phyloP scores from a whole-genome alignment of 2,113 vertebrate species.

The Tupaia chinensis region DNA sequence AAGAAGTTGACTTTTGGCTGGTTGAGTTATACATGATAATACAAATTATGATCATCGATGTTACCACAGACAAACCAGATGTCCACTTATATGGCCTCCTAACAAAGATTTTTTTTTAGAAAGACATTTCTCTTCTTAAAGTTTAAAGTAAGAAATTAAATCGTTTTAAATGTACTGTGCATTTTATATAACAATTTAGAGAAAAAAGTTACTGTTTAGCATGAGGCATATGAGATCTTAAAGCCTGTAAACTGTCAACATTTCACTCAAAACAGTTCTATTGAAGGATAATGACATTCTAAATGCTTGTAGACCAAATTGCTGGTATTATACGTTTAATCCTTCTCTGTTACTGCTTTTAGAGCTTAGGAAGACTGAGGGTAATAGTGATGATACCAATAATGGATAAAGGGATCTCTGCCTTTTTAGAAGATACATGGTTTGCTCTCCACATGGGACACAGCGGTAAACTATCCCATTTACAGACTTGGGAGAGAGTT shows the following conservation, averaged over 20 bases:
- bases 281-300: not conserved
- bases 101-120: conserved; percentile 5
- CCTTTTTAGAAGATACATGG: not conserved
- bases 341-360: not conserved
- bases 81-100: not conserved
- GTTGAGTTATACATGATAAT: not conserved
- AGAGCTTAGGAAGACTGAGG: not conserved
- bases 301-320: not conserved
- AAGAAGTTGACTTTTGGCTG: not conserved
- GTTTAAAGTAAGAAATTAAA: not conserved
- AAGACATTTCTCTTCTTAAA: not conserved
- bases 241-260: not conserved
- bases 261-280: not conserved
- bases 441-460: not conserved
- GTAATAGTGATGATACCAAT: not conserved
- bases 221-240: conserved; percentile 45
- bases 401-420: not conserved
- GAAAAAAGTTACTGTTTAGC: not conserved
- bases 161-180: not conserved
- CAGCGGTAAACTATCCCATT: not conserved
- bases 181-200: not conserved
- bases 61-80: not conserved
- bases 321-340: not conserved
- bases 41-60: not conserved
- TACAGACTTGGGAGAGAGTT: not conserved